These are phyloP conservation scores for Cremastobaeus sp. DNA, from an alignment of 2,888 invertebrate species.

Conservation along the genomic window DNA sequence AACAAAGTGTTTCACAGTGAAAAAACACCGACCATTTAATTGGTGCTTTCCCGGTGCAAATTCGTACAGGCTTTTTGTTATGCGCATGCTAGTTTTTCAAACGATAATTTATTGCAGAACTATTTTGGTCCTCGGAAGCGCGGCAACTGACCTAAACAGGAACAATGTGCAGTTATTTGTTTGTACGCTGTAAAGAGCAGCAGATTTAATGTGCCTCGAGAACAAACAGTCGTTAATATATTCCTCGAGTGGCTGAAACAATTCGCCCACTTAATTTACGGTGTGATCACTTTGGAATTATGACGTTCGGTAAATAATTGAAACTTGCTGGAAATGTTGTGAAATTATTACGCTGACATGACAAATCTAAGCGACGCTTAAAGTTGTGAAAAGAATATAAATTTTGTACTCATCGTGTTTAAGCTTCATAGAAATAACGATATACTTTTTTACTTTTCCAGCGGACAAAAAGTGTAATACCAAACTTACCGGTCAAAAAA, in stretches of 20 bases:
- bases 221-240: conserved; percentile 55
- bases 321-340: too few species aligned
- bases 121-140: conserved; percentile 31
- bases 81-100: conserved; percentile 21
- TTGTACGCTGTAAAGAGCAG: conserved; percentile 42
- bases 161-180: conserved; percentile 50
- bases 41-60: conserved; percentile 10
- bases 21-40: conserved; percentile 40
- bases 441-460: too few species aligned
- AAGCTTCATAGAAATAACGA: too few species aligned
- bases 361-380: too few species aligned
- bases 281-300: conserved; percentile 28
- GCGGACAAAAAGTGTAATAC: too few species aligned
- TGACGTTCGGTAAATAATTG: conserved; percentile 36
- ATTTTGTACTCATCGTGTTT: too few species aligned
- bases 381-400: too few species aligned
- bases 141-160: conserved; percentile 24
- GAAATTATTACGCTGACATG: conserved; percentile 1
- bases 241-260: conserved; percentile 41
- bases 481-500: too few species aligned
- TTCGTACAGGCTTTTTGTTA: conserved; percentile 12
- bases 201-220: conserved; percentile 48
- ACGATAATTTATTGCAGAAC: conserved; percentile 35
- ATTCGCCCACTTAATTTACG: conserved; percentile 32
- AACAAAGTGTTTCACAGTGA: too few species aligned